Evolutionary conservation across 2,113 vertebrate genomes (phyloP).

Genomic region (Callithrix jacchus): DNA sequence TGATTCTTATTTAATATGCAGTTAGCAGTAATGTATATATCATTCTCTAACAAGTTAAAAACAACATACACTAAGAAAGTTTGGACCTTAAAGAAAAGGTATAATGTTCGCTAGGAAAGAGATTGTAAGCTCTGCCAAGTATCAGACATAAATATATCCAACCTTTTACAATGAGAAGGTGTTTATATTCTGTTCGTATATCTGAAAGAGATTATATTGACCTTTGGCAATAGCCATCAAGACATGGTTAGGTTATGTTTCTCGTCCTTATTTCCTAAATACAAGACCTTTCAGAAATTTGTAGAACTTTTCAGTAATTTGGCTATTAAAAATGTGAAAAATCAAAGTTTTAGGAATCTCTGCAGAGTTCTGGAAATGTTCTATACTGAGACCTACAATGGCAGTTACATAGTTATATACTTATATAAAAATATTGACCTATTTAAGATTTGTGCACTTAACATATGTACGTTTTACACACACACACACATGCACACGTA

Average conservation of each 20-base stretch:
- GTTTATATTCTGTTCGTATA: background rate
- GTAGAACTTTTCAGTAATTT: conserved; percentile 13
- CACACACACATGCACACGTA: background rate
- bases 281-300: background rate
- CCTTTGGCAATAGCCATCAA: background rate
- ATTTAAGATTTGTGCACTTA: background rate
- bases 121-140: background rate
- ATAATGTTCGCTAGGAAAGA: background rate
- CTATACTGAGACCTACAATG: background rate
- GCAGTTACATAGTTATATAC: background rate
- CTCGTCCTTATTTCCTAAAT: background rate
- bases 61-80: background rate
- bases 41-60: background rate
- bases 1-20: background rate
- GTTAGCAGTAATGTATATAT: background rate
- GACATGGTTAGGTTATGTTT: background rate
- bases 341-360: background rate
- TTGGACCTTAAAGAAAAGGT: background rate
- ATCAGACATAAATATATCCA: background rate
- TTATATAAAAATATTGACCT: background rate
- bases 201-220: background rate
- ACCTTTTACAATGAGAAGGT: background rate
- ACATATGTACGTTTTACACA: background rate
- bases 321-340: background rate
- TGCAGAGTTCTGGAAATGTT: background rate